Evolutionary conservation across 2,888 invertebrate species (phyloP).

Genomic region (Pandemis heparana): DNA sequence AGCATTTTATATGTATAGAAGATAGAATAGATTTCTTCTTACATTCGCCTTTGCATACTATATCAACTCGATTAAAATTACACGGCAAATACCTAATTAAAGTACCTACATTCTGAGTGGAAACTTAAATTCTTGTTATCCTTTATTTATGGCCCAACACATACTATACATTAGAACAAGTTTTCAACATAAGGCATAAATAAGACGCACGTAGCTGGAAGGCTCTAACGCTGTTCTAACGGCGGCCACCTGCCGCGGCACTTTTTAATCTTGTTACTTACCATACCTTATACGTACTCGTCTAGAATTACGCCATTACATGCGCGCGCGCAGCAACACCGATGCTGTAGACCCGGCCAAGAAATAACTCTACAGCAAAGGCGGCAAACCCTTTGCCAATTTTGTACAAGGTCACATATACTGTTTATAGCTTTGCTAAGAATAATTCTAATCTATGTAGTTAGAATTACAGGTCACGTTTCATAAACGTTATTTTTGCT

Average conservation of each 20-base stretch:
- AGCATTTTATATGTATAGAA: too few species aligned
- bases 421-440: background rate
- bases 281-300: slow-evolving; percentile 76
- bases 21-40: too few species aligned
- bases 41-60: background rate
- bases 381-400: too few species aligned
- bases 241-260: slow-evolving; percentile 75
- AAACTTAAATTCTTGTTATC: slow-evolving; percentile 23
- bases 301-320: slow-evolving; percentile 80
- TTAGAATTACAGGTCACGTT: background rate
- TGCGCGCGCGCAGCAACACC: slow-evolving; percentile 30
- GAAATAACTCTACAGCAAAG: background rate
- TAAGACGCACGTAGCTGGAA: slow-evolving; percentile 34
- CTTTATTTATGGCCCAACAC: slow-evolving; percentile 33
- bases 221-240: slow-evolving; percentile 77
- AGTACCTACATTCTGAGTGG: background rate
- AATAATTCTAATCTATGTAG: background rate
- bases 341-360: slow-evolving; percentile 54
- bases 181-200: slow-evolving; percentile 26
- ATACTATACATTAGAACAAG: slow-evolving; percentile 33
- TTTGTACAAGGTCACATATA: background rate
- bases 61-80: background rate
- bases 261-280: slow-evolving; percentile 83
- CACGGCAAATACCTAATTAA: background rate
- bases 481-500: too few species aligned